Conservation (phyloP, 2,888 invertebrate species). For the Trissolcus brochymenae region DNA sequence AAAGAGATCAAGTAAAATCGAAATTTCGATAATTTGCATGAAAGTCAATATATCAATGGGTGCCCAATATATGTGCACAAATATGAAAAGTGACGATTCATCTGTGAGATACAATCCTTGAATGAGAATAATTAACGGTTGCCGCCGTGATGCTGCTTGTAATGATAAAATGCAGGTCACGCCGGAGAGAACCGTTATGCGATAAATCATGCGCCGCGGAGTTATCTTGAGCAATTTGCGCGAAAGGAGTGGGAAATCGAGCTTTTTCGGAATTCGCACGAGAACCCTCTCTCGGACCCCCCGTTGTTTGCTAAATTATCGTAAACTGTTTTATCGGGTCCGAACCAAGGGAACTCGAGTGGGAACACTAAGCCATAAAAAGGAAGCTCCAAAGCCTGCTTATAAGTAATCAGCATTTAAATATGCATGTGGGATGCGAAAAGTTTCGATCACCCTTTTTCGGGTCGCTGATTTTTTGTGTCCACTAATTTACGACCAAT, state of each 20-base stretch:
- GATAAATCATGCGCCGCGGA: constrained; percentile 50
- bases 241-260: constrained; percentile 36
- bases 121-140: constrained; percentile 53
- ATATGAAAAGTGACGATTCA: constrained; percentile 30
- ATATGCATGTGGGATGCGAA: constrained; percentile 42
- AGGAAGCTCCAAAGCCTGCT: constrained; percentile 38
- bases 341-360: not conserved
- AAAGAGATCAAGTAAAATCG: too few relatives aligned
- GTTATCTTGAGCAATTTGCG: constrained; percentile 52
- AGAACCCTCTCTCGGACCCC: constrained; percentile 23
- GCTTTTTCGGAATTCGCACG: constrained; percentile 32
- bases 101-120: constrained; percentile 46
- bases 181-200: constrained; percentile 52
- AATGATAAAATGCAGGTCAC: constrained; percentile 57
- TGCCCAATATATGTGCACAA: not conserved
- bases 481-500: constrained; percentile 26
- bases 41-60: not conserved
- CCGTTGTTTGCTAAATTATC: constrained; percentile 33
- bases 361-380: constrained; percentile 24
- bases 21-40: too few relatives aligned
- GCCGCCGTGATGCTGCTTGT: constrained; percentile 41
- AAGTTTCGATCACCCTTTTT: constrained; percentile 23
- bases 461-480: constrained; percentile 24
- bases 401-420: constrained; percentile 34
- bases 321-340: constrained; percentile 26